Evolutionary conservation across 2,113 vertebrate species (phyloP).

Genomic region (Eudorcas thomsonii): DNA sequence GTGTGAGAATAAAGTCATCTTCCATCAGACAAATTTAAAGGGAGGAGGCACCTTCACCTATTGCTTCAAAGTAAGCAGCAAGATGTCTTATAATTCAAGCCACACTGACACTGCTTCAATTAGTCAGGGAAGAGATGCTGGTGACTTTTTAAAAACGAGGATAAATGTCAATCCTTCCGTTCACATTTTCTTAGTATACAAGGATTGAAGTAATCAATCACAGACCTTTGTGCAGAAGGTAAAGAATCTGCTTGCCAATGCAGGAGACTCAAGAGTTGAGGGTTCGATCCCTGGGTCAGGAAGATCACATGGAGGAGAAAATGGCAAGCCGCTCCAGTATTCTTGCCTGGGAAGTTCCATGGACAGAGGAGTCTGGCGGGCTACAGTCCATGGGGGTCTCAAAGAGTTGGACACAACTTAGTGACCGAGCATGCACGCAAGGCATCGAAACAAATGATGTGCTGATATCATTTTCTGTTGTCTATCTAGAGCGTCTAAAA

Average conservation of each 20-base stretch:
- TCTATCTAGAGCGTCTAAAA: not conserved
- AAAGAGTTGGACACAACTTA: not conserved
- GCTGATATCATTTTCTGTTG: not conserved
- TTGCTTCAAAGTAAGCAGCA: not conserved
- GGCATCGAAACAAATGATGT: not conserved
- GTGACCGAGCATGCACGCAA: not conserved
- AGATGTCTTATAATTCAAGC: not conserved
- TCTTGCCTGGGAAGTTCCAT: not conserved
- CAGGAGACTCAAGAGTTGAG: not conserved
- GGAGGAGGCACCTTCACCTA: not conserved
- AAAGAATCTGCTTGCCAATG: not conserved
- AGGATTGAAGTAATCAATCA: not conserved
- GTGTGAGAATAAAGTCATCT: slow-evolving; percentile 17
- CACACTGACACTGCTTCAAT: not conserved
- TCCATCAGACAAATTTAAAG: slow-evolving; percentile 12
- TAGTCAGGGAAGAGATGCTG: not conserved
- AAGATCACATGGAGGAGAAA: not conserved
- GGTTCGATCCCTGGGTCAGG: not conserved
- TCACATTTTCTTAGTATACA: not conserved
- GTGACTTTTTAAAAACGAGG: not conserved
- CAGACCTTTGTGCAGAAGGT: not conserved
- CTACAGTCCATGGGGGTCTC: not conserved
- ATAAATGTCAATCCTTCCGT: not conserved
- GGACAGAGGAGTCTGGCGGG: not conserved
- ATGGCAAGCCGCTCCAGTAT: not conserved